Evolutionary conservation across 2,113 vertebrate species (phyloP), one percentile per base, ranked within the genome.

Genomic region (Tachycineta bicolor): DNA sequence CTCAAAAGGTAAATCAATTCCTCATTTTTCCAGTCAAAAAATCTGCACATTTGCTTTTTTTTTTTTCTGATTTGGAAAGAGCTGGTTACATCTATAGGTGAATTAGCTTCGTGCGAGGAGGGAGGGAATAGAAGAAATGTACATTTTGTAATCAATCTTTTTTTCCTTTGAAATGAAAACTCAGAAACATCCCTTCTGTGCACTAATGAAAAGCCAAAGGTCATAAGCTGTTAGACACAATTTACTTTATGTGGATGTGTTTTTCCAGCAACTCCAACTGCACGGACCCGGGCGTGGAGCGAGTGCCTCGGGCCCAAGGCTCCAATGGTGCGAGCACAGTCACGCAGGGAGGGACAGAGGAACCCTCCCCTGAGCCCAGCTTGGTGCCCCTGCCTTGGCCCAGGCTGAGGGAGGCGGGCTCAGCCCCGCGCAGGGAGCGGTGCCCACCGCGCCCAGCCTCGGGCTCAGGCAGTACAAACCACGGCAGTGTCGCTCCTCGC

Each of bases 301-400:
- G 33, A 50, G 44, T 1, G 47, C 37, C 62, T 25, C 4, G 9
- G 15, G 68, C 41, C 1, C 8, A 10, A 2, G 1, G 16, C 50
- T 59, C 15, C 25, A 21, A 6, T 41, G 41, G 58, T 20, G 3
- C 14, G 8, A 39, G 55, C 18, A 25, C 21, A 28, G 22, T 31
- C 6, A 0, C 0, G 7, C 44, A 11, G 24, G 50, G 17, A 70
- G 52, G 64, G 21, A 10, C 11, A 22, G 34, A 28, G 53, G 29
- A 65, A 23, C 0, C 1, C 23, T 58, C 22, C 21, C 26, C 24
- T 19, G 0, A 1, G 1, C 9, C 0, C 2, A 25, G 16, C 34
- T 6, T 2, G 59, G 25, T 0, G 11, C 64, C 39, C 12, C 41
- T 4, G 13, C 52, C 44, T 20, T 37, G 37, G 37, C 29, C 21